Percentiles rank a stretch among this genome's conserved stretches.
Conservation (phyloP, 2,888 invertebrate genomes). For the Yponomeuta evonymella region DNA sequence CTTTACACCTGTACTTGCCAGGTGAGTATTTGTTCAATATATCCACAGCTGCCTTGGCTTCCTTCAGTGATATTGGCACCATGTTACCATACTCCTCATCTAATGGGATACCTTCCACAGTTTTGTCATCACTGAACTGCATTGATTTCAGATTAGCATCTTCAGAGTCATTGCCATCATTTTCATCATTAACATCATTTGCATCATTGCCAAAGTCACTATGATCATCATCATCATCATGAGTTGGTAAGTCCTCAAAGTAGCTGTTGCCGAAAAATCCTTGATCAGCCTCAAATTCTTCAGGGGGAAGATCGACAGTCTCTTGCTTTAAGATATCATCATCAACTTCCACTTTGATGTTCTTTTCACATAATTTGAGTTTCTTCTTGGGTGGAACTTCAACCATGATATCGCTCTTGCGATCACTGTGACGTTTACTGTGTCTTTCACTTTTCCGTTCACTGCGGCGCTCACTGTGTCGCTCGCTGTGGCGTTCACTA, state of each 20-base stretch:
- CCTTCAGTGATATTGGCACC: slow-evolving; percentile 48
- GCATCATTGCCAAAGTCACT: slow-evolving; percentile 25
- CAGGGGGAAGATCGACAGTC: neutral
- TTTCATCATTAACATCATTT: slow-evolving; percentile 17
- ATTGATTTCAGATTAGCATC: neutral
- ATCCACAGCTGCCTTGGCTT: slow-evolving; percentile 54
- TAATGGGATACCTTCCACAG: slow-evolving; percentile 45
- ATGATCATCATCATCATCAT: slow-evolving; percentile 22
- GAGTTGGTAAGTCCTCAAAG: slow-evolving; percentile 22
- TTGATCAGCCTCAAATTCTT: slow-evolving; percentile 16
- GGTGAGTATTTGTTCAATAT: slow-evolving; percentile 45
- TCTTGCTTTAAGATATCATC: neutral
- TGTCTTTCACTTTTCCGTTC: neutral
- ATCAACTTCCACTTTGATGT: slow-evolving; percentile 22
- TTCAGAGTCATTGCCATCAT: neutral
- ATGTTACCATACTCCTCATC: slow-evolving; percentile 60
- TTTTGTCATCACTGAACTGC: slow-evolving; percentile 19
- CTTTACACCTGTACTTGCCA: slow-evolving; percentile 44
- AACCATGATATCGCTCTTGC: slow-evolving; percentile 21
- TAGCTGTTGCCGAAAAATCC: slow-evolving; percentile 23
- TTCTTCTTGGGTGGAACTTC: slow-evolving; percentile 26
- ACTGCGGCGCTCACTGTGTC: neutral
- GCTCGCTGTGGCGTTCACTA: neutral
- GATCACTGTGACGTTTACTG: slow-evolving; percentile 34
- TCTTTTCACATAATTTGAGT: slow-evolving; percentile 18